Percentiles rank a stretch among this genome's conserved stretches.
phyloP scores from a whole-genome alignment of 1,140 invertebrate genomes.

The Druon quercuslanigerum region DNA sequence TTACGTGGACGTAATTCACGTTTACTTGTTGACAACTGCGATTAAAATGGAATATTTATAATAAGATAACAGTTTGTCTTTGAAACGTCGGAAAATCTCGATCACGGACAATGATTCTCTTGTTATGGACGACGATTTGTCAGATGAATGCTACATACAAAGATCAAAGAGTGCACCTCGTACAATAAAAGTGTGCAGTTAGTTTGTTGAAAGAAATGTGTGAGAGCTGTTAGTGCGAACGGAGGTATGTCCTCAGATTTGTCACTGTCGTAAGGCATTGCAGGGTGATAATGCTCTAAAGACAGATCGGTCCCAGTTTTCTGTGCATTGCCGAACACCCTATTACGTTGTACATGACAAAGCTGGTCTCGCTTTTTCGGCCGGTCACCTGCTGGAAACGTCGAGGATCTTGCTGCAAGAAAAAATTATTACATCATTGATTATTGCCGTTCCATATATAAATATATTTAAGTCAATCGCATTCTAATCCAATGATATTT shows the following conservation, averaged over 20 bases:
- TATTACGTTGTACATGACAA: conserved; percentile 21
- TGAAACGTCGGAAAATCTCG: not conserved
- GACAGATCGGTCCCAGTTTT: conserved; percentile 45
- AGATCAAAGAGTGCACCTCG: not conserved
- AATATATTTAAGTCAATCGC: too few relatives aligned
- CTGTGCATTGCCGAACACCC: conserved; percentile 40
- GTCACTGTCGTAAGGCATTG: conserved; percentile 45
- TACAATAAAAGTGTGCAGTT: not conserved
- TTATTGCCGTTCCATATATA: too few relatives aligned
- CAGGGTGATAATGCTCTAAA: conserved; percentile 47
- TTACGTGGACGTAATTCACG: too few relatives aligned
- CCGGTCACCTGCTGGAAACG: conserved; percentile 5
- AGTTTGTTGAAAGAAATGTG: not conserved
- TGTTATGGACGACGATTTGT: conserved; percentile 32
- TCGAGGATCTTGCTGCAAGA: too few relatives aligned
- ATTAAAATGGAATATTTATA: too few relatives aligned
- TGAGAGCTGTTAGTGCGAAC: conserved; percentile 24
- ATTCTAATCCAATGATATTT: too few relatives aligned
- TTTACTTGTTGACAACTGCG: too few relatives aligned
- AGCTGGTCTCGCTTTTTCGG: conserved; percentile 33
- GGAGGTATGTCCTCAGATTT: conserved; percentile 47
- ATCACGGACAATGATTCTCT: conserved; percentile 23
- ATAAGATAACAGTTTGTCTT: too few relatives aligned
- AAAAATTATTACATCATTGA: too few relatives aligned
- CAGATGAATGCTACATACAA: conserved; percentile 18